These are phyloP conservation scores for Rhorus exstirpatorius DNA, from an alignment of 2,888 invertebrate genomes.

Conservation along the genomic window DNA sequence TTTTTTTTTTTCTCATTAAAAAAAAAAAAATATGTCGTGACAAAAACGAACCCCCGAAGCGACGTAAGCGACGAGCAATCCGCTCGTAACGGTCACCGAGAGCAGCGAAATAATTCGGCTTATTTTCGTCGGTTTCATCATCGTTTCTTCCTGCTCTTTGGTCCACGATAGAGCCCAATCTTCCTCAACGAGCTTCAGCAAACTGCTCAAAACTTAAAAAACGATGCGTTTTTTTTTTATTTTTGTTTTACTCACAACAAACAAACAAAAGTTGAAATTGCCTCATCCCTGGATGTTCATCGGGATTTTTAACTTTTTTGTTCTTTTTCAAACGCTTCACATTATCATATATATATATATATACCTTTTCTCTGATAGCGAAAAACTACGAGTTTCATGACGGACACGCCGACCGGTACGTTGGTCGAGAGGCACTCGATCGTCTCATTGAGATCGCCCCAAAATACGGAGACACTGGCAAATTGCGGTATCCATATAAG, in stretches of 20 bases:
- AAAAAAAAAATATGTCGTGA: neutral
- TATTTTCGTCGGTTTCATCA: slow-evolving; percentile 68
- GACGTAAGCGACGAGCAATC: slow-evolving; percentile 64
- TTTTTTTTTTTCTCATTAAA: too few relatives aligned
- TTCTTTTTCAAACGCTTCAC: too few relatives aligned
- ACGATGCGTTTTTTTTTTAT: neutral
- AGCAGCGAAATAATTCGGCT: slow-evolving; percentile 67
- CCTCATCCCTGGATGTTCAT: too few relatives aligned
- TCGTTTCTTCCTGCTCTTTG: slow-evolving; percentile 61
- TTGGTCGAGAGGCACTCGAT: slow-evolving; percentile 75
- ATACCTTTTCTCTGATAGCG: slow-evolving; percentile 75
- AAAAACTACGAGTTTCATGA: slow-evolving; percentile 73
- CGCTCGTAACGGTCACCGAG: slow-evolving; percentile 67
- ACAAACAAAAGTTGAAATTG: neutral
- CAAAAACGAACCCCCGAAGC: slow-evolving; percentile 44
- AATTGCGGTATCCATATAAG: slow-evolving; percentile 72
- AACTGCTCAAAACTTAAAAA: slow-evolving; percentile 44
- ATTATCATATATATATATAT: too few relatives aligned
- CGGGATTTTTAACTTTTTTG: too few relatives aligned
- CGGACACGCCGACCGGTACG: slow-evolving; percentile 72
- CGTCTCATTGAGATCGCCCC: slow-evolving; percentile 71
- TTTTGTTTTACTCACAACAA: neutral
- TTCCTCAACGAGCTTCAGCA: slow-evolving; percentile 55
- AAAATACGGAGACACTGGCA: slow-evolving; percentile 70
- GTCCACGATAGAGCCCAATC: slow-evolving; percentile 64